Percentiles rank a stretch among this genome's conserved stretches.
Evolutionary conservation across 2,888 invertebrate genomes (phyloP).

Genomic region (Gasteruption jaculator): DNA sequence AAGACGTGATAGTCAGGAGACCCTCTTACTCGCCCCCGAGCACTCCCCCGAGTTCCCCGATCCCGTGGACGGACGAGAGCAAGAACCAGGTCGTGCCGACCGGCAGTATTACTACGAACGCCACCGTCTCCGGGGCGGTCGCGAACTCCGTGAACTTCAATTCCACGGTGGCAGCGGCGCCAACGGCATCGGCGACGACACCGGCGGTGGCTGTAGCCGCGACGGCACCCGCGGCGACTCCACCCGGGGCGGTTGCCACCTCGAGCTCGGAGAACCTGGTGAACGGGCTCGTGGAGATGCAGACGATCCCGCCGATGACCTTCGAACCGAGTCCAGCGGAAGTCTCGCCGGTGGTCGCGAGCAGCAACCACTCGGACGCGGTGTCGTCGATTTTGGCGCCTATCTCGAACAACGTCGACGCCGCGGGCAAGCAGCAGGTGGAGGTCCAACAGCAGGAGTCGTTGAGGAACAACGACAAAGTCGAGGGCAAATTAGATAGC

Average conservation of each 20-base stretch:
- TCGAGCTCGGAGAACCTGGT: slow-evolving; percentile 37
- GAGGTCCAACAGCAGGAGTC: slow-evolving; percentile 30
- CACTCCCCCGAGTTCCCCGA: slow-evolving; percentile 48
- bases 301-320: slow-evolving; percentile 29
- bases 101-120: too few relatives aligned
- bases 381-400: slow-evolving; percentile 29
- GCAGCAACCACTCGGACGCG: slow-evolving; percentile 32
- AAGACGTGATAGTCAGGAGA: slow-evolving; percentile 60
- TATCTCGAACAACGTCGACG: slow-evolving; percentile 32
- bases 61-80: slow-evolving; percentile 40
- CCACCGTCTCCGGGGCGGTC: slow-evolving; percentile 26
- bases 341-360: slow-evolving; percentile 30
- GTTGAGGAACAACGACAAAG: slow-evolving; percentile 20
- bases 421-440: slow-evolving; percentile 26
- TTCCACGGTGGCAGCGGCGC: slow-evolving; percentile 25
- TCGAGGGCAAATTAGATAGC: too few relatives aligned
- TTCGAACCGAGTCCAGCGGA: slow-evolving; percentile 44
- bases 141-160: slow-evolving; percentile 25
- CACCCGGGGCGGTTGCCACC: slow-evolving; percentile 21
- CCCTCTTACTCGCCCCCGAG: slow-evolving; percentile 54
- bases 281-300: slow-evolving; percentile 40
- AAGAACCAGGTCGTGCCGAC: slow-evolving; percentile 32
- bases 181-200: too few relatives aligned
- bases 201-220: slow-evolving; percentile 21
- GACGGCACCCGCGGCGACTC: slow-evolving; percentile 17